phyloP scores from a whole-genome alignment of 2,888 invertebrate genomes.

The Pyrgus malvae region DNA sequence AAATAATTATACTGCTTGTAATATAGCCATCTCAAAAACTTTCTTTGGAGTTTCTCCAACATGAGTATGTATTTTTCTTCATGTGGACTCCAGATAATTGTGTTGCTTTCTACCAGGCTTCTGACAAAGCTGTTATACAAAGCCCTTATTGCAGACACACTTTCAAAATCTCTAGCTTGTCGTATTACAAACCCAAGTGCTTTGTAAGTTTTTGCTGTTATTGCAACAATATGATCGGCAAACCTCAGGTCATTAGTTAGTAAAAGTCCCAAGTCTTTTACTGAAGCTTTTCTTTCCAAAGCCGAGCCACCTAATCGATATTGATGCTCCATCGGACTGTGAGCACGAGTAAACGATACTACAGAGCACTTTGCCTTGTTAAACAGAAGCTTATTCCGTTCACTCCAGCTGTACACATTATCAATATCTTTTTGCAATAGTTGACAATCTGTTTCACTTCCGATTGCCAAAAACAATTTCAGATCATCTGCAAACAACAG shows the following conservation, averaged over 20 bases:
- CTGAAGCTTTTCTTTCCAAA: background rate
- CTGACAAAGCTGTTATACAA: conserved; percentile 1
- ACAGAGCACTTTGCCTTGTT: conserved; percentile 5
- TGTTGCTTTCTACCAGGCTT: background rate
- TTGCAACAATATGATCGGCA: background rate
- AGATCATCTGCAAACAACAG: conserved; percentile 9
- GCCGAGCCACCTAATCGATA: background rate
- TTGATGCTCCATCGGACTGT: background rate
- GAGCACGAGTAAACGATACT: background rate
- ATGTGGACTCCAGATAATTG: background rate
- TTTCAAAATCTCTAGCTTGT: background rate
- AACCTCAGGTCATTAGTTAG: background rate
- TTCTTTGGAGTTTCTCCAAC: conserved; percentile 4
- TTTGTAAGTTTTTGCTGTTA: background rate
- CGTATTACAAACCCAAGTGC: background rate
- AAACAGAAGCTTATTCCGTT: background rate
- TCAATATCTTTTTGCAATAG: background rate
- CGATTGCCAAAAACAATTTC: background rate
- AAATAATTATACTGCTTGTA: background rate
- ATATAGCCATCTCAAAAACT: conserved; percentile 1
- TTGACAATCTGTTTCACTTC: background rate
- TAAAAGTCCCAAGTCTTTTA: background rate
- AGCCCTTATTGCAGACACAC: background rate
- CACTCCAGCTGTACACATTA: background rate
- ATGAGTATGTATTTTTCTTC: background rate